These are phyloP conservation scores for Peromyscus eremicus DNA, from an alignment of 2,797 vertebrate genomes.

Conservation along the genomic window DNA sequence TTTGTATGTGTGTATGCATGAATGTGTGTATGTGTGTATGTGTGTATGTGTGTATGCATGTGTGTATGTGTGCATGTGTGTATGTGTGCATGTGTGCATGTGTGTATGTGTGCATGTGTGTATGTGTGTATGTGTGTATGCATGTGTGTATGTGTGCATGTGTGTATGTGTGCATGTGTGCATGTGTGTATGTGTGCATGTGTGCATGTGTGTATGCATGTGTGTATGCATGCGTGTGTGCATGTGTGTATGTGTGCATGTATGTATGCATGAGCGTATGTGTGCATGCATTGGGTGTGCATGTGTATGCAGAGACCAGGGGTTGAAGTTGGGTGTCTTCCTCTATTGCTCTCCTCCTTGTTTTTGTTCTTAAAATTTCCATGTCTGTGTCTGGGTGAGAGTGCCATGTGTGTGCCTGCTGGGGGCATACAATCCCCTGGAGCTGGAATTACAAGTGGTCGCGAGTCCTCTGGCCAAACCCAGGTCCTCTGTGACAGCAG, in stretches of 20 bases:
- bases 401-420: no score
- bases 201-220: not conserved
- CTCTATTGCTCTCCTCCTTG: not conserved
- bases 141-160: not conserved
- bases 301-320: not conserved
- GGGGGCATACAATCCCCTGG: no score
- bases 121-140: no score
- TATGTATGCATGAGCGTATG: no score
- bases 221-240: not conserved
- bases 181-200: not conserved
- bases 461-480: not conserved
- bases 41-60: not conserved
- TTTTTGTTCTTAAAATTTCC: not conserved
- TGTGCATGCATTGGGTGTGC: not conserved
- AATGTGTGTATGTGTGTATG: not conserved
- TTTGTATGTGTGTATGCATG: not conserved
- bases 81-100: not conserved
- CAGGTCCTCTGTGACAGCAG: no score
- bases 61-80: not conserved
- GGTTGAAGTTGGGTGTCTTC: not conserved
- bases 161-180: not conserved
- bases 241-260: no score
- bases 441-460: not conserved
- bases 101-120: not conserved
- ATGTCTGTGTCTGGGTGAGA: not conserved